Percentiles rank a stretch among this genome's conserved stretches.
Evolutionary conservation across 1,140 invertebrate genomes (phyloP).

Genomic region (Mizuhopecten yessoensis): DNA sequence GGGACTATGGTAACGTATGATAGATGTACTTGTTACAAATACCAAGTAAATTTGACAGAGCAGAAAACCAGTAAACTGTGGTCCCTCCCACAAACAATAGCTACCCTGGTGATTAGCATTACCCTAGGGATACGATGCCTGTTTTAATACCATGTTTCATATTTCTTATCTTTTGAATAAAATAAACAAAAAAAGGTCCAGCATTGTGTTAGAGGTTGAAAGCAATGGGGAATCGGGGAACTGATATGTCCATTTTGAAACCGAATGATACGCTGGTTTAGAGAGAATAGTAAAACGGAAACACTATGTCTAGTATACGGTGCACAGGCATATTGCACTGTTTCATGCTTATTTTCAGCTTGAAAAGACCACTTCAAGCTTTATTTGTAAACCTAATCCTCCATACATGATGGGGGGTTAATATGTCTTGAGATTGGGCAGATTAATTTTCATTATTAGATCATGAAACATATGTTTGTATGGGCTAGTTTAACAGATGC

Average conservation of each 20-base stretch:
- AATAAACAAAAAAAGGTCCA: not conserved
- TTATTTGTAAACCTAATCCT: not conserved
- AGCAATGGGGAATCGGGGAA: not conserved
- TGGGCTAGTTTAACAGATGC: conserved; percentile 26
- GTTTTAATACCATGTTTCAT: not conserved
- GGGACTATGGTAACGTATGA: not conserved
- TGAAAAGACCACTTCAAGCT: conserved; percentile 38
- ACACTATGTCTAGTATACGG: not conserved
- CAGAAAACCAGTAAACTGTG: conserved; percentile 16
- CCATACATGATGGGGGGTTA: conserved; percentile 5
- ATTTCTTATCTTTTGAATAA: conserved; percentile 40
- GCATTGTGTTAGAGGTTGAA: conserved; percentile 9
- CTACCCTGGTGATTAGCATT: not conserved
- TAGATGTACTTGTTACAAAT: conserved; percentile 10
- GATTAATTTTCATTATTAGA: conserved; percentile 20
- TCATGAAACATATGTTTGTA: conserved; percentile 35
- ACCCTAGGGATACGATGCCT: not conserved
- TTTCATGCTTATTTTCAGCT: conserved; percentile 34
- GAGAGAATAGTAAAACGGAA: not conserved
- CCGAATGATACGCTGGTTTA: not conserved
- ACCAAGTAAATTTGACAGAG: conserved; percentile 26
- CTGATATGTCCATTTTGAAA: conserved; percentile 39
- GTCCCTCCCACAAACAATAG: conserved; percentile 15
- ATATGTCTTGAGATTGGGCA: conserved; percentile 32
- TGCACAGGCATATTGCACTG: not conserved